Base-by-base conservation (phyloP, 2,797 vertebrate species). In the Anomalospiza imberbis region DNA sequence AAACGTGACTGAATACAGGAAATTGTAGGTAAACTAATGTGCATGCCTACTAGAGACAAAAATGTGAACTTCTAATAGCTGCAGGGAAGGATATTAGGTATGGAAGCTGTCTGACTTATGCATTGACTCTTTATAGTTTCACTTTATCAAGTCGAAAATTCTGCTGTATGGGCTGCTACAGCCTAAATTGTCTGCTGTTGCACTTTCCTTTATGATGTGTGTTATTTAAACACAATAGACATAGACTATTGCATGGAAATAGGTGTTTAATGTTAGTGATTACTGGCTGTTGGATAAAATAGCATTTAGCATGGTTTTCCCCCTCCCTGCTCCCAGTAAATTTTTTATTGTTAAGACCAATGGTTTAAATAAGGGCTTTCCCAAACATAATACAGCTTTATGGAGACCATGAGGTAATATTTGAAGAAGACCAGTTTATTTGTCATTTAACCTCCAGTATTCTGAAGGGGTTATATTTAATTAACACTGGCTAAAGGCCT, bases 401-500 rank as follows among this genome's bases (percentile, higher is more conserved):
- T 87, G 88, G 95, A 91, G 66, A 84, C 18, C 54, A 73, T 75
- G 74, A 91, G 58, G 93, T 95, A 95, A 89, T 97, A 90, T 92
- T 93, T 96, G 86, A 91, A 91, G 94, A 96, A n/a, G 75, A 96
- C 68, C 9, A 14, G 78, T 94, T 53, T 94, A 85, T 91, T 96
- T 98, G 95, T 97, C 94, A 68, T 98, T 99, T 99, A 98, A 98
- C 98, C 98, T 98, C 97, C 97, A 87, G 34, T 98, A 97, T 98
- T 98, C 98, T 98, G 95, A 98, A 97, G 98, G 98, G 98, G 98
- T 98, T 98, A 96, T 98, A 98, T 99, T 99, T 99, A 99, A 99
- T 99, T 99, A 99, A 98, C 97, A 98, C 95, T 98, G 98, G 98
- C 98, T 98, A 98, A 98, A 98, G 96, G 93, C 97, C 98, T 99